Base-by-base conservation (phyloP, 2,888 invertebrate species). In the Corythucha ciliata region DNA sequence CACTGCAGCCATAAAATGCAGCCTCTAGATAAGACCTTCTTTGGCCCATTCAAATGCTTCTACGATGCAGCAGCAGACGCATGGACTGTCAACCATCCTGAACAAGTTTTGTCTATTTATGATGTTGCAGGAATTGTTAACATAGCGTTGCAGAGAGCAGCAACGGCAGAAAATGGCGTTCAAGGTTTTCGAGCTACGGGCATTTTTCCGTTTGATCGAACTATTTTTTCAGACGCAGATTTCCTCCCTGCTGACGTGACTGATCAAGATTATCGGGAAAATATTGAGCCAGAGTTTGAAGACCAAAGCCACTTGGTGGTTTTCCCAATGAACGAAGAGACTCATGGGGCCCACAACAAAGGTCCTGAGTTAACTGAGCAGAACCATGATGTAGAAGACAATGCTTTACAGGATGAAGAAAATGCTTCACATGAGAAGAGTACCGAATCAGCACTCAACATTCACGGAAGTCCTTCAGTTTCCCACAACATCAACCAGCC, bases 1-100 rank as follows among this genome's bases (percentile, higher is more conserved):
- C 61, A 61, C 48, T 59, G 58, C 10, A 58, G 58, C 6, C 62
- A 61, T 36, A 61, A 60, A 39, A 45, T 60, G 37, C 32, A 45
- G 33, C 45, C 45, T n/a, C 14, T 45, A 21, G 45, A 47, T 26
- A 47, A 16, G 24, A 18, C 18, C 22, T 39, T 48, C 40, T 53
- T 53, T 22, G 18, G 36, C 10, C 47, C 46, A 3, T 18, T 45
- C 16, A 47, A 52, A 34, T n/a, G 16, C 7, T 44, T 18, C 21
- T 46, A 36, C 24, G 34, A 48, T 26, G 36, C 24, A 16, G 36
- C 24, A 22, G 41, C 29, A n/a, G 34, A 39, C 16, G 21, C 12
- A 8, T 52, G 52, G 52, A 22, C 7, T 24, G 39, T 32, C 24
- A n/a, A 21, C 21, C 26, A 52, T 47, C 32, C 46, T 29, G 39